Evolutionary conservation across 2,797 vertebrate genomes (phyloP).

Genomic region (Sebastes taczanowskii): DNA sequence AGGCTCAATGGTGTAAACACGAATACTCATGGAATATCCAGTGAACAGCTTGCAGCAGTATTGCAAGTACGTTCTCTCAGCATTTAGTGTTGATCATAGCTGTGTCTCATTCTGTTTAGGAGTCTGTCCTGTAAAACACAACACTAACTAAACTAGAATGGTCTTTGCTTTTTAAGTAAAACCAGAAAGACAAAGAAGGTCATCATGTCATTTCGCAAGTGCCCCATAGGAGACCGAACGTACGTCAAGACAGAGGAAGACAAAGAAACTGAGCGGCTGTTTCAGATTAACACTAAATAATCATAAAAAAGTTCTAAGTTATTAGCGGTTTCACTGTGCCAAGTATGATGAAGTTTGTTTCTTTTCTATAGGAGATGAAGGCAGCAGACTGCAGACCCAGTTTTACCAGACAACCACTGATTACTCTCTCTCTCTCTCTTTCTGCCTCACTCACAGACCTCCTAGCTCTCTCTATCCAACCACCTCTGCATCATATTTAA

Average conservation of each 20-base stretch:
- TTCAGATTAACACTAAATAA: constrained; percentile 57
- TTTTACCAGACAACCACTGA: constrained; percentile 22
- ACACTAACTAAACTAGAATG: constrained; percentile 1
- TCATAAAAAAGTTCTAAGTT: constrained; percentile 40
- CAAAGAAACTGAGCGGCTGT: constrained; percentile 30
- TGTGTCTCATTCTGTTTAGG: neutral
- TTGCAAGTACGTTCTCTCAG: neutral
- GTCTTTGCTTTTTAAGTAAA: constrained; percentile 21
- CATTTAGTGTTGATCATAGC: neutral
- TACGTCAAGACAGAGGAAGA: constrained; percentile 16
- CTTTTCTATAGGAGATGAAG: constrained; percentile 38
- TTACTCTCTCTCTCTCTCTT: neutral
- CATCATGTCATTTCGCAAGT: constrained; percentile 49
- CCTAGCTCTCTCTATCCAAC: neutral
- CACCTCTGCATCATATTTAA: constrained; percentile 28
- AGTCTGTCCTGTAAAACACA: neutral
- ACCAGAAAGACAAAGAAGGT: constrained; percentile 38
- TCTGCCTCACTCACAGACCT: neutral
- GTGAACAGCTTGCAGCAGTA: neutral
- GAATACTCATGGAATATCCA: neutral
- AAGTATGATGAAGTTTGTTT: constrained; percentile 45
- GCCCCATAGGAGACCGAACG: constrained; percentile 31
- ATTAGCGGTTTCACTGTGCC: constrained; percentile 48
- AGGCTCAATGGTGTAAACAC: neutral
- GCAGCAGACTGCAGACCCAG: constrained; percentile 18